phyloP scores from a whole-genome alignment of 2,888 invertebrate genomes.

The Macropis europaea region DNA sequence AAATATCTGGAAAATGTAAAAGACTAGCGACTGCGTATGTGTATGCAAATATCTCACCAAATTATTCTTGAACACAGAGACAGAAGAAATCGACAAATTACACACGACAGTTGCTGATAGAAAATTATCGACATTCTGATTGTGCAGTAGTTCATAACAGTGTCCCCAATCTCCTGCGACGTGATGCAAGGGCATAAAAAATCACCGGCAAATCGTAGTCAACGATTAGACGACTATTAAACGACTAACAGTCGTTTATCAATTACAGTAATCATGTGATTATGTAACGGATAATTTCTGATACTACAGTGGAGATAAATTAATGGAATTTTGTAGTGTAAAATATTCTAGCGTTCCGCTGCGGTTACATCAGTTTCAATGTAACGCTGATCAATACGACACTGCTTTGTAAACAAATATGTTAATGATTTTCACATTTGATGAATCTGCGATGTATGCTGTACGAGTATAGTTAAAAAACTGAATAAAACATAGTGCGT shows the following conservation, averaged over 20 bases:
- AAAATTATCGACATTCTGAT: not conserved
- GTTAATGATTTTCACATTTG: no score
- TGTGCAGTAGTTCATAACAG: not conserved
- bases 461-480: no score
- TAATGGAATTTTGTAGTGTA: conserved; percentile 1
- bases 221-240: conserved; percentile 1
- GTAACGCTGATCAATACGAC: no score
- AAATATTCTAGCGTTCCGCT: not conserved
- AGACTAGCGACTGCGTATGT: no score
- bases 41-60: no score
- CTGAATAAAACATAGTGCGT: no score
- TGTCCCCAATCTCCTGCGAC: not conserved
- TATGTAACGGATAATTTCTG: not conserved
- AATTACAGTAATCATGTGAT: conserved; percentile 15
- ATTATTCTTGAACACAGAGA: not conserved
- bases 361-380: no score
- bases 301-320: not conserved
- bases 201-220: not conserved
- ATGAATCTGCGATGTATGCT: no score
- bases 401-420: no score
- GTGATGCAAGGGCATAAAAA: not conserved
- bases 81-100: not conserved
- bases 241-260: not conserved
- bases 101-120: not conserved
- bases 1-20: no score